phyloP scores from a whole-genome alignment of 2,888 invertebrate genomes.

The Harpagoxenus sublaevis region DNA sequence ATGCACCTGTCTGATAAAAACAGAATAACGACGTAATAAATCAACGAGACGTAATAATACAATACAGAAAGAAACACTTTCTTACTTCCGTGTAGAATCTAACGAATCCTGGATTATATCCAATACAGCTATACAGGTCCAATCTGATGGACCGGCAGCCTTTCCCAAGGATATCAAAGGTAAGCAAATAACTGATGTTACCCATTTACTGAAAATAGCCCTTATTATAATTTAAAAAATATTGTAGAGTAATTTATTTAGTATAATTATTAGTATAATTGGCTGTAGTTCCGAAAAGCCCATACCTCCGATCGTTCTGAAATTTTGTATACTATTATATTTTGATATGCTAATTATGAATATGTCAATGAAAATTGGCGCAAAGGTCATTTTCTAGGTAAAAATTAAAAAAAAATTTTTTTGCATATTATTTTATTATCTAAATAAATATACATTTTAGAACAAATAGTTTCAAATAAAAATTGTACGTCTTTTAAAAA shows the following conservation, averaged over 20 bases:
- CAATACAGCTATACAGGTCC: slow-evolving; percentile 96
- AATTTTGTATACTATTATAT: too few relatives aligned
- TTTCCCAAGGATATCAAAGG: slow-evolving; percentile 87
- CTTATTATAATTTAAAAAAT: neutral
- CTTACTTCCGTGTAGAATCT: slow-evolving; percentile 94
- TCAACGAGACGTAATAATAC: neutral
- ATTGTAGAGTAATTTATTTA: neutral
- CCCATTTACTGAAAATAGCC: slow-evolving; percentile 85
- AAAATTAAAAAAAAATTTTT: too few relatives aligned
- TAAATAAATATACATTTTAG: too few relatives aligned
- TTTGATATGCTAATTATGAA: too few relatives aligned
- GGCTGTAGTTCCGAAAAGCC: too few relatives aligned
- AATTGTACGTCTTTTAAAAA: too few relatives aligned
- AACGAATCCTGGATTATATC: slow-evolving; percentile 94
- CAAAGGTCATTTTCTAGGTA: too few relatives aligned
- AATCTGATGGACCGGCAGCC: slow-evolving; percentile 90
- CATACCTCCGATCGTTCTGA: too few relatives aligned
- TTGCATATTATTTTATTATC: too few relatives aligned
- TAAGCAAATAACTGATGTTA: slow-evolving; percentile 87
- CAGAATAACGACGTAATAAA: neutral
- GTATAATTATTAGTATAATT: neutral
- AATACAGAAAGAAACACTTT: slow-evolving; percentile 45
- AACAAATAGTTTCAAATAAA: too few relatives aligned
- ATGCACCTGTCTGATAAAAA: slow-evolving; percentile 89
- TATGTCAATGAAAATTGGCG: too few relatives aligned